Percentiles rank a stretch among this genome's conserved stretches.
Evolutionary conservation across 1,140 invertebrate species (phyloP).

Genomic region (Psilanteris sp.): DNA sequence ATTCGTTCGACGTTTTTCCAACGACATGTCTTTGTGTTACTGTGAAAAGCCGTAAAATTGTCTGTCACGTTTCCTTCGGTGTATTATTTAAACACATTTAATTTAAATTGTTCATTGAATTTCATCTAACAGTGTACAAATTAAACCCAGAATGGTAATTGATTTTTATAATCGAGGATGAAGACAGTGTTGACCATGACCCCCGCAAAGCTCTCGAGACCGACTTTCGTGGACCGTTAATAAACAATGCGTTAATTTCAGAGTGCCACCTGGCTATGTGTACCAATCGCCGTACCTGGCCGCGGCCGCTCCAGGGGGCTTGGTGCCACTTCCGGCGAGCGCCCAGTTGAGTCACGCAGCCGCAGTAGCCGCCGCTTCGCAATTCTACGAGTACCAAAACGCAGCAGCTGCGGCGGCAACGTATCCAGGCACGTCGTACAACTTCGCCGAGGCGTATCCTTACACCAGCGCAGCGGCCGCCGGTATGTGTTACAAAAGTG

Average conservation of each 20-base stretch:
- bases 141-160: background rate
- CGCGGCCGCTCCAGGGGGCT: constrained; percentile 81
- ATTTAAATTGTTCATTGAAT: no score
- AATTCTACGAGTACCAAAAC: constrained; percentile 87
- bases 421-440: constrained; percentile 85
- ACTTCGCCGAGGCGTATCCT: constrained; percentile 85
- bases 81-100: no score
- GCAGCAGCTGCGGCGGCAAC: constrained; percentile 84
- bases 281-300: constrained; percentile 86
- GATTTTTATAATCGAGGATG: constrained; percentile 2
- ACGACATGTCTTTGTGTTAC: no score
- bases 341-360: constrained; percentile 85
- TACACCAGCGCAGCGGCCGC: constrained; percentile 83
- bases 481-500: constrained; percentile 78
- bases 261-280: constrained; percentile 87
- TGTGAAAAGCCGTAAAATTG: no score
- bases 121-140: no score
- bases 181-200: constrained; percentile 28
- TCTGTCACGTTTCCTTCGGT: no score
- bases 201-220: constrained; percentile 54
- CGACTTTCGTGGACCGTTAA: constrained; percentile 25
- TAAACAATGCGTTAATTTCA: constrained; percentile 75
- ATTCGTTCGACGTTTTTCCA: no score
- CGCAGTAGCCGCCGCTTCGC: constrained; percentile 85
- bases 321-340: constrained; percentile 83